Base-by-base conservation (phyloP, 2,888 invertebrate genomes). In the Drosophila anomelani region DNA sequence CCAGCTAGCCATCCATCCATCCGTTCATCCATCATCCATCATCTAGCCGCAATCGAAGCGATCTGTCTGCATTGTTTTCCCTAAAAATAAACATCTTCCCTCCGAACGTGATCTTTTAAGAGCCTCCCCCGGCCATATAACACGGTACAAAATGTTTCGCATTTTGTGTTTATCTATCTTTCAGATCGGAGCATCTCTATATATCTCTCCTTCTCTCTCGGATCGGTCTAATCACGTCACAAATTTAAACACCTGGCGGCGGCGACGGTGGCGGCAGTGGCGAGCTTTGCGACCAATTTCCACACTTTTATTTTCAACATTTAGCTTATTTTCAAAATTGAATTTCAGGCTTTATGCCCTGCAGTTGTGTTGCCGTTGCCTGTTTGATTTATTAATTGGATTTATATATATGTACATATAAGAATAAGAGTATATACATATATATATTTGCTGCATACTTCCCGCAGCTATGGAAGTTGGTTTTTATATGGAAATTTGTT, bases 51-150 rank as follows among this genome's bases (percentile, higher is more conserved):
- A 85, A 75, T 80, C 78, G 61, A 77, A 75, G 88, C 81, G 87
- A 86, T 84, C 76, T 88, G 85, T 80, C 85, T 75, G 81, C 81
- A 88, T 86, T 82, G 81, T 82, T 82, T 88, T 54, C 62, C 67
- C 89, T 83, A 86, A 80, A 81, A 81, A 88, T 81, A 81, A 80
- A 77, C 61, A 68, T 72, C 60, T 72, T 49, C 73, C 70, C 60
- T 29, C 20, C 13, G 69, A 39, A 66, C 68, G 64, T 57, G 64
- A 72, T 66, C 69, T 66, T 68, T 53, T 66, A 29, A 66, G 64
- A 66, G 64, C 43, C 34, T 34, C 34, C 34, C 12, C 63, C 32
- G 34, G 61, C 29, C 56, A 38, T 60, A 58, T 58, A n/a, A 38
- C 26, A 59, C n/a, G 20, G 57, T 15, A 54, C 41, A 34, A 41